These are phyloP conservation scores for Paratilapia polleni DNA, from an alignment of 2,113 vertebrate genomes.

Conservation along the genomic window DNA sequence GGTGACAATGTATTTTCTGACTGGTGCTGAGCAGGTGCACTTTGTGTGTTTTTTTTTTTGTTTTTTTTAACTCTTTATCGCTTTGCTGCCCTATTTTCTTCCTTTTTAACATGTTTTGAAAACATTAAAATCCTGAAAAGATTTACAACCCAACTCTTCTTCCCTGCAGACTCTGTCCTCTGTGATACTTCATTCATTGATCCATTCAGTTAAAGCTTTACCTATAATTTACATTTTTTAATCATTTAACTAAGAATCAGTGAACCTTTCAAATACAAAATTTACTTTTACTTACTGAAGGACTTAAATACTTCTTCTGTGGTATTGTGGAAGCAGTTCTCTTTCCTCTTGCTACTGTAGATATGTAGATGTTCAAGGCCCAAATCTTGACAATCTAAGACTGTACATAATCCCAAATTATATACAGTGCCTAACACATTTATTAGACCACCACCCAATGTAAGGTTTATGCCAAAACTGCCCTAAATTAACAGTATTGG, in stretches of 20 bases:
- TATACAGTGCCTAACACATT: too few relatives aligned
- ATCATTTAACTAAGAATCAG: rapidly evolving
- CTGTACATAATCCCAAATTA: too few relatives aligned
- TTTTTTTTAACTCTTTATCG: neutral
- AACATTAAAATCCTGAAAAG: neutral
- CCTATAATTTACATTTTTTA: neutral
- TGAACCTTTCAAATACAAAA: neutral
- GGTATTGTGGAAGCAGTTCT: too few relatives aligned
- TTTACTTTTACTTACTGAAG: too few relatives aligned
- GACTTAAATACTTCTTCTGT: too few relatives aligned
- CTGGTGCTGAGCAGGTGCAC: neutral
- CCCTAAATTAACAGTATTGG: too few relatives aligned
- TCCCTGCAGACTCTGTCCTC: neutral
- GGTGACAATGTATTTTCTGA: neutral
- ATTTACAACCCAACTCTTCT: neutral
- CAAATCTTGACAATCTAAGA: neutral
- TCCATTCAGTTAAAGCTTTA: neutral
- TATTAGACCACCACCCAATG: too few relatives aligned
- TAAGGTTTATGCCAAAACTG: too few relatives aligned
- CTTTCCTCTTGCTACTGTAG: too few relatives aligned
- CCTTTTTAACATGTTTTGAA: neutral
- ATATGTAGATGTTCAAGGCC: neutral
- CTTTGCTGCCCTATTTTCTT: rapidly evolving
- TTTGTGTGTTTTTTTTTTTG: neutral
- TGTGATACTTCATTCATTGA: neutral